Conservation (phyloP, 2,797 vertebrate species). For the Philypnodon macrostomus region DNA sequence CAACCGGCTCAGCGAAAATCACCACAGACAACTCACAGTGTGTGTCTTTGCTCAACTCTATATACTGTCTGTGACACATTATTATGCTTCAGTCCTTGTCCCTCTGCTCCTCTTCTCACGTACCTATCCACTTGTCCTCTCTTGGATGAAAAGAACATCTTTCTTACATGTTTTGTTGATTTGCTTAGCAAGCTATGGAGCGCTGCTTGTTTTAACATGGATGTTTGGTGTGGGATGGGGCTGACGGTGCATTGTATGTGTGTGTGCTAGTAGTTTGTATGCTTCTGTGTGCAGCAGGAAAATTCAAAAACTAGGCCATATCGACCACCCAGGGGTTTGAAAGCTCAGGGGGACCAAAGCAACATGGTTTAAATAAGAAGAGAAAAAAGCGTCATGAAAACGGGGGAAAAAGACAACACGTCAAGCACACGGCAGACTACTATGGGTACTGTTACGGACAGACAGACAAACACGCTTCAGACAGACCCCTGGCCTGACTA, state of each 20-base stretch:
- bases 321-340: slow-evolving; percentile 78
- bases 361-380: slow-evolving; percentile 70
- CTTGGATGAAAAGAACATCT: slow-evolving; percentile 35
- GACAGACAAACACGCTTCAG: slow-evolving; percentile 21
- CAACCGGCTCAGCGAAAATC: slow-evolving; percentile 66
- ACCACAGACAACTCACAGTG: slow-evolving; percentile 66
- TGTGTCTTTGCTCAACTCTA: slow-evolving; percentile 65
- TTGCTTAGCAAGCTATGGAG: slow-evolving; percentile 33
- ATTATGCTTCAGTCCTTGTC: slow-evolving; percentile 47
- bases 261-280: slow-evolving; percentile 67
- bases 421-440: slow-evolving; percentile 23
- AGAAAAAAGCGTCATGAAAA: slow-evolving; percentile 45
- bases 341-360: slow-evolving; percentile 69
- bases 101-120: slow-evolving; percentile 14
- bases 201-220: slow-evolving; percentile 11
- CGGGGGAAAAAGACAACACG: slow-evolving; percentile 30
- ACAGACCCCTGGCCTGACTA: slow-evolving; percentile 34
- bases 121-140: slow-evolving; percentile 24
- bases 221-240: slow-evolving; percentile 30
- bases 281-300: slow-evolving; percentile 63
- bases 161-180: slow-evolving; percentile 53
- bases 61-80: slow-evolving; percentile 64
- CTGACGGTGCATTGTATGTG: slow-evolving; percentile 61
- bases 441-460: slow-evolving; percentile 10
- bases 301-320: slow-evolving; percentile 77